These are phyloP conservation scores for Acanthosepion pharaonis DNA, from an alignment of 2,888 invertebrate genomes.

Conservation along the genomic window DNA sequence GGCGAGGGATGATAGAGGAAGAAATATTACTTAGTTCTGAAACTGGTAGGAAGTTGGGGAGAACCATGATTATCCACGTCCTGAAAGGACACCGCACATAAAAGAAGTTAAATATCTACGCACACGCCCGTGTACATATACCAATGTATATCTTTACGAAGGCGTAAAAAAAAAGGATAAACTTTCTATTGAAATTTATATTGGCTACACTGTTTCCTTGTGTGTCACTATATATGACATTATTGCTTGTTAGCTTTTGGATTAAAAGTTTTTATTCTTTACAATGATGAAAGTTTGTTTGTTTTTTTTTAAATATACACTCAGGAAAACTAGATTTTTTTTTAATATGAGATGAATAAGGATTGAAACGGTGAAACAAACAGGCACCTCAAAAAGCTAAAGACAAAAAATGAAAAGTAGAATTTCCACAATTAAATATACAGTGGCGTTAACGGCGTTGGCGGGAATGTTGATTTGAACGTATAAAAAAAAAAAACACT, in stretches of 20 bases:
- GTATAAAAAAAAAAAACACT: background rate
- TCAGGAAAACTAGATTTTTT: background rate
- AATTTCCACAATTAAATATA: background rate
- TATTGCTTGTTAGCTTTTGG: background rate
- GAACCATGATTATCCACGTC: too few species aligned
- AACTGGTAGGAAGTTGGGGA: too few species aligned
- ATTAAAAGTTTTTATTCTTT: background rate
- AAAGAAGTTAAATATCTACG: too few species aligned
- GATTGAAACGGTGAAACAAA: background rate
- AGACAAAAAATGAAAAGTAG: background rate
- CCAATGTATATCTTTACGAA: too few species aligned
- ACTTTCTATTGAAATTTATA: background rate
- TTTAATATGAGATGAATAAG: background rate
- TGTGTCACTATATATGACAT: conserved; percentile 1
- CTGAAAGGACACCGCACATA: too few species aligned
- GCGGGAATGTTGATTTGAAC: background rate
- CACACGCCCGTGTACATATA: too few species aligned
- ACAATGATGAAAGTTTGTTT: background rate
- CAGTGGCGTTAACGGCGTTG: background rate
- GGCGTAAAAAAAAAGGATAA: background rate
- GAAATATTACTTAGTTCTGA: too few species aligned
- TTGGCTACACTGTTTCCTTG: conserved; percentile 33
- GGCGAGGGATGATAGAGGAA: too few species aligned
- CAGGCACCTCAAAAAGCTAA: background rate
- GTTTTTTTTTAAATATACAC: background rate